Conservation (phyloP, 1,140 invertebrate species). For the Drosophila santomea region DNA sequence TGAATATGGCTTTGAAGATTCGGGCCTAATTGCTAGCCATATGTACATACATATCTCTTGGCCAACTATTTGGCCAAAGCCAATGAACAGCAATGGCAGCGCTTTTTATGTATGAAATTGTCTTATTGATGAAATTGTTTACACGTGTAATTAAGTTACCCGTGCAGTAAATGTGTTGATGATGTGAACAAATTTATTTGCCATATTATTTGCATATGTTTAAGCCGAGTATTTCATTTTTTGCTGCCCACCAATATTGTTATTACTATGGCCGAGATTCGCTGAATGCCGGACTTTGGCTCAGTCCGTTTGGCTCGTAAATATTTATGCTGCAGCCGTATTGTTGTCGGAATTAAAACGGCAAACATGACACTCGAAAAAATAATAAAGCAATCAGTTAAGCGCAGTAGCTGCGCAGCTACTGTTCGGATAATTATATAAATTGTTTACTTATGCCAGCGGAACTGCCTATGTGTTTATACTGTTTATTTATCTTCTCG, state of each 20-base stretch:
- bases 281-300: slow-evolving; percentile 8
- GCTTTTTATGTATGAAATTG: slow-evolving; percentile 6
- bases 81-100: slow-evolving; percentile 19
- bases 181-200: slow-evolving; percentile 64
- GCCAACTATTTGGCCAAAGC: slow-evolving; percentile 4
- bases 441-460: slow-evolving; percentile 49
- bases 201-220: slow-evolving; percentile 68
- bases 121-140: slow-evolving; percentile 54
- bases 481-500: slow-evolving; percentile 17
- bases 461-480: not conserved
- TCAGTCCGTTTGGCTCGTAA: slow-evolving; percentile 13
- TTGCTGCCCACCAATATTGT: slow-evolving; percentile 18
- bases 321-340: slow-evolving; percentile 41
- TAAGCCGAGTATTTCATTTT: slow-evolving; percentile 44
- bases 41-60: not conserved
- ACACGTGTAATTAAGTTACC: slow-evolving; percentile 62
- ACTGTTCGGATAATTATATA: slow-evolving; percentile 56
- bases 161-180: slow-evolving; percentile 59
- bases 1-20: slow-evolving; percentile 3
- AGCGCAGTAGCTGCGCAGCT: slow-evolving; percentile 19
- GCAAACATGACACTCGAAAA: slow-evolving; percentile 50
- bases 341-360: slow-evolving; percentile 47
- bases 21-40: not conserved
- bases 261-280: slow-evolving; percentile 24
- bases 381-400: slow-evolving; percentile 77